These are phyloP conservation scores for Deroplatys truncata DNA, from an alignment of 2,888 invertebrate species.

Conservation along the genomic window DNA sequence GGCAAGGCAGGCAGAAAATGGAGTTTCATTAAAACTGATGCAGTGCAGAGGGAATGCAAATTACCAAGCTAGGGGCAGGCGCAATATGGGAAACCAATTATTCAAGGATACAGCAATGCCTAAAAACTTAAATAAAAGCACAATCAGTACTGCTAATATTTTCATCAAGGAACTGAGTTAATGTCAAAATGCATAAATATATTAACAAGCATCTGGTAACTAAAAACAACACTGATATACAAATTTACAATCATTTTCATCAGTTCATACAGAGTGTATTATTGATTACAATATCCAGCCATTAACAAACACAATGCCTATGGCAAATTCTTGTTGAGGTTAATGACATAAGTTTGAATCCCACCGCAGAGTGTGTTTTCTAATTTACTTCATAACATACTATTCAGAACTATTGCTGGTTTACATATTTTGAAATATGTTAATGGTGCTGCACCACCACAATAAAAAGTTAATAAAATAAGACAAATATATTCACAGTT, in stretches of 20 bases:
- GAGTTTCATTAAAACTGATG: background rate
- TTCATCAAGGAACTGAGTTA: background rate
- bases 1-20: background rate
- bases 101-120: background rate
- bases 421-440: background rate
- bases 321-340: background rate
- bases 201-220: background rate
- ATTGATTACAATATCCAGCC: background rate
- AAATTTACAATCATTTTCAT: background rate
- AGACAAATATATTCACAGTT: too few relatives aligned
- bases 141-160: background rate
- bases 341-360: background rate
- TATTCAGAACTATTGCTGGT: background rate
- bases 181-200: background rate
- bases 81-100: background rate
- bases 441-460: background rate
- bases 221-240: background rate
- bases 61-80: background rate
- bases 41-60: background rate
- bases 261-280: background rate
- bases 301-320: background rate
- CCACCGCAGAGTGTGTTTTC: background rate
- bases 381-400: background rate
- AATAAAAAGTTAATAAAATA: background rate
- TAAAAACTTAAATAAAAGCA: background rate